Evolutionary conservation across 1,140 invertebrate genomes (phyloP).

Genomic region (Eueides isabella): DNA sequence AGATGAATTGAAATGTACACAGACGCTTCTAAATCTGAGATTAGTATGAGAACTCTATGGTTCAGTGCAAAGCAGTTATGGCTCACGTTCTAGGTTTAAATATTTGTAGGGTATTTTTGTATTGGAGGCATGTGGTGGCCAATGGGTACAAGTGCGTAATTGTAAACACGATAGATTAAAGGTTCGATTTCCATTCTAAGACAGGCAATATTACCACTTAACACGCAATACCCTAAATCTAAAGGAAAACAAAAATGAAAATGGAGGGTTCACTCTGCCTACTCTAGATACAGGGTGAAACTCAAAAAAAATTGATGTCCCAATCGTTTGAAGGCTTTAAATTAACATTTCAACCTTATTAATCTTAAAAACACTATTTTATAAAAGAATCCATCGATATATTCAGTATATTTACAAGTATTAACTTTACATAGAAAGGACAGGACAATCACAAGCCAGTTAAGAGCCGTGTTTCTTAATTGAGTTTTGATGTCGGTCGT

Average conservation of each 20-base stretch:
- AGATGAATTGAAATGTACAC: slow-evolving; percentile 12
- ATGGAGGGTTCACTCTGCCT: no score
- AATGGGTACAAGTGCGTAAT: no score
- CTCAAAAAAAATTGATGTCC: no score
- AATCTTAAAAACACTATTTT: background rate
- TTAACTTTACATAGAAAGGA: background rate
- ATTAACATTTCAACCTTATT: no score
- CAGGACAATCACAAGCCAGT: background rate
- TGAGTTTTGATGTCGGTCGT: slow-evolving; percentile 8
- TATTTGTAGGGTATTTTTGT: background rate
- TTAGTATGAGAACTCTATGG: background rate
- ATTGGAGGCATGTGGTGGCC: no score
- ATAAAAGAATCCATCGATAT: background rate
- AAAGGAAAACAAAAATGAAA: no score
- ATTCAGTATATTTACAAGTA: background rate
- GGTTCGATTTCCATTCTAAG: no score
- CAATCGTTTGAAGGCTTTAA: no score
- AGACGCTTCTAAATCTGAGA: background rate
- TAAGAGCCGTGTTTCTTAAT: slow-evolving; percentile 13
- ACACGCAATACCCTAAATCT: no score
- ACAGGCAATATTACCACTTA: no score
- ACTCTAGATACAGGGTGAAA: no score
- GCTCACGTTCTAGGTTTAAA: background rate
- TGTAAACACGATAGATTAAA: no score
- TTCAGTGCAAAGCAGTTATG: background rate